Conservation (phyloP, 2,113 vertebrate species). For the Tonatia bakeri region DNA sequence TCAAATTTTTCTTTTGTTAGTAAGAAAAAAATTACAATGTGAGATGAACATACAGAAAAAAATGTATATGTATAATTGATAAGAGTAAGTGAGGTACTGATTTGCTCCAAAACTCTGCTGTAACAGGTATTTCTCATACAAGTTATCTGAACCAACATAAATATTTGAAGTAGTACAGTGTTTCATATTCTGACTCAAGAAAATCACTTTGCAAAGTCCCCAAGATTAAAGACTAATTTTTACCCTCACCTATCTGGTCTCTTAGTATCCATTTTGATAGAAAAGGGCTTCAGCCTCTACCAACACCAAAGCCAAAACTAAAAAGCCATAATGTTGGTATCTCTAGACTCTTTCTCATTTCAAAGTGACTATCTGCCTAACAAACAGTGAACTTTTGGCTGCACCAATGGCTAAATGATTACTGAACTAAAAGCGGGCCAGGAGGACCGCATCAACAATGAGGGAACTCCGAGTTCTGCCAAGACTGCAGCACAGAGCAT, state of each 20-base stretch:
- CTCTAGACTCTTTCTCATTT: neutral
- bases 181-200: neutral
- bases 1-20: slow-evolving; percentile 13
- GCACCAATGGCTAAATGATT: neutral
- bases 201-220: neutral
- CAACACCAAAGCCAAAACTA: neutral
- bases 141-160: neutral
- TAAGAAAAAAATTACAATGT: neutral
- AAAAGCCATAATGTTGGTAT: neutral
- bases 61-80: neutral
- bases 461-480: neutral
- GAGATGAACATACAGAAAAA: neutral
- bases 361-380: neutral
- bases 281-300: slow-evolving; percentile 28
- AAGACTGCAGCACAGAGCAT: neutral
- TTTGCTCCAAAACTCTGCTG: neutral
- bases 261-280: neutral
- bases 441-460: neutral
- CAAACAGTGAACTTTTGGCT: neutral
- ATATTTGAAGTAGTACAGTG: neutral
- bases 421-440: neutral
- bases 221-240: neutral
- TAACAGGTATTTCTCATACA: neutral
- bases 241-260: neutral
- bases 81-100: neutral